Evolutionary conservation across 64 coral and sea anemone genomes (phyloP).

Genomic region (Exaiptasia diaphana): DNA sequence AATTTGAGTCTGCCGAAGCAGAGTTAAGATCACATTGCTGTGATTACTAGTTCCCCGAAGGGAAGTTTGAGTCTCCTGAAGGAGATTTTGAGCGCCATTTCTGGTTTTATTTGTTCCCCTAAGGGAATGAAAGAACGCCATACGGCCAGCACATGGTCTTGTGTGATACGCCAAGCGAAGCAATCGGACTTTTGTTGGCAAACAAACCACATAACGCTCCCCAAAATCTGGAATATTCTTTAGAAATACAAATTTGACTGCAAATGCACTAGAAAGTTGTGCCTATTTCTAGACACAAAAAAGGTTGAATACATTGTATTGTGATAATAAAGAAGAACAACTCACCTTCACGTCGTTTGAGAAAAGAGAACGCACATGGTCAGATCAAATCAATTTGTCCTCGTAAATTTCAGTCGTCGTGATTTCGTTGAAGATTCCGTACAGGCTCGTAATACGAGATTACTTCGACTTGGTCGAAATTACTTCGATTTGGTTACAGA

Average conservation of each 20-base stretch:
- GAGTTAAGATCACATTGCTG: background rate
- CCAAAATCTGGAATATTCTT: constrained; percentile 8
- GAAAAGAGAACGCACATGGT: no score
- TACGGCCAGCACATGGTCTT: constrained; percentile 32
- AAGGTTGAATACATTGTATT: constrained; percentile 14
- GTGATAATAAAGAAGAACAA: background rate
- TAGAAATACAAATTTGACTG: constrained; percentile 36
- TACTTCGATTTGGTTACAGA: no score
- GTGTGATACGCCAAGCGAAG: constrained; percentile 6
- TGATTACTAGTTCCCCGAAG: background rate
- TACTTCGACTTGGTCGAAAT: no score
- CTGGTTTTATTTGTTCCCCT: constrained; percentile 4
- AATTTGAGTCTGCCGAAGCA: background rate
- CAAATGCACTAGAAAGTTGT: constrained; percentile 29
- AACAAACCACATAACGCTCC: background rate
- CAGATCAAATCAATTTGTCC: no score
- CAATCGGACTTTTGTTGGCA: background rate
- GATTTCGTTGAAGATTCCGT: no score
- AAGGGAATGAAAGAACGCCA: constrained; percentile 29
- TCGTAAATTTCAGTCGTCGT: no score
- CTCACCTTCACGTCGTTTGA: no score
- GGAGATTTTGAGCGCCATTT: background rate
- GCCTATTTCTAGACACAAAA: constrained; percentile 26
- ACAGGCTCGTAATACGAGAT: no score
- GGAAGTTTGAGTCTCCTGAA: no score